Base-by-base conservation (phyloP, 2,797 vertebrate species). In the Strix occidentalis region DNA sequence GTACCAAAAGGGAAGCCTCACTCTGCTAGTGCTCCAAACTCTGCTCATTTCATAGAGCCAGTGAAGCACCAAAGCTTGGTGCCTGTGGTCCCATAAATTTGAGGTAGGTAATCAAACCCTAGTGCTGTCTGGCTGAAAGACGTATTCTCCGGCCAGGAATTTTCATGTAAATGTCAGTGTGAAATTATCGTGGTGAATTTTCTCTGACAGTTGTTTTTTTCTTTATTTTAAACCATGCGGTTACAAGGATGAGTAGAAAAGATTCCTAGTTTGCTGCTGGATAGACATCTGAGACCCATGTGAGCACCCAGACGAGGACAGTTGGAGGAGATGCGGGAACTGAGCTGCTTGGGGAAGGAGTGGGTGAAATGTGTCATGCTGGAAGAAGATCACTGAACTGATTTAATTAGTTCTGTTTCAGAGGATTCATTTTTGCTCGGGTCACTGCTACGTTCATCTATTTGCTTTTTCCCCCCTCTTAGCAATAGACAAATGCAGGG, bases 391-490 rank as follows among this genome's bases (percentile, higher is more conserved):
- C 94, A 92, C 79, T 78, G 93, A 79, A n/a, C 89, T 86, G 89
- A 93, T 96, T 91, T 85, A 82, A 96, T 97, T 97, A 92, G 87
- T 96, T 97, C 90, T 85, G n/a, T 93, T 96, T 80, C 93, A 90
- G 84, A 94, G 95, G 92, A 69, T 90, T 89, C 71, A 9, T 82
- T 92, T 94, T 91, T 92, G 88, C 81, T 94, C 58, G 53, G 94
- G 85, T 95, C 96, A 97, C 57, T 94, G 95, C 90, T 92, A 23
- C 13, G 0, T 95, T 84, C 91, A 70, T 85, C 86, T 91, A 63
- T 95, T 91, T 87, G 72, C 84, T 85, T 95, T 76, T 33, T 31
- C 78, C n/a, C 64, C 58, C 81, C 93, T 76, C 51, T 70, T 57
- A 87, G 87, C 89, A 81, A 72, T 51, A 88, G 87, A 82, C 53